These are phyloP conservation scores for Nymphalis urticae DNA, from an alignment of 2,888 invertebrate species.

Conservation along the genomic window DNA sequence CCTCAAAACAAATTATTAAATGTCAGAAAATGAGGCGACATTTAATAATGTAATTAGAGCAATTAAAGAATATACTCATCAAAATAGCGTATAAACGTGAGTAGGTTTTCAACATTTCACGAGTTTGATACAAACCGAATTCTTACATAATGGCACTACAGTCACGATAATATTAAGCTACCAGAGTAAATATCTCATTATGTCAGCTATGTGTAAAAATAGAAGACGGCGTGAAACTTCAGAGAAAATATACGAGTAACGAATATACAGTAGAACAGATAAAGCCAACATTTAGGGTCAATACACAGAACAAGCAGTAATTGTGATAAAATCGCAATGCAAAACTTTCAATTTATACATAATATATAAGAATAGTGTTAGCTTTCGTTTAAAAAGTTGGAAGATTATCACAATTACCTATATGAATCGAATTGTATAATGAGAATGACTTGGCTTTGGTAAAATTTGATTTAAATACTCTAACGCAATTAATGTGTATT, in stretches of 20 bases:
- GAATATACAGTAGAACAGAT: constrained; percentile 65
- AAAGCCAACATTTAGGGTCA: constrained; percentile 66
- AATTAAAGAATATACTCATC: no score
- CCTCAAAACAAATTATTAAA: no score
- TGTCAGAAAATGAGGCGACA: no score
- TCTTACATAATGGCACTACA: not conserved
- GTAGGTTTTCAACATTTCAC: no score
- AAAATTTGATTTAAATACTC: not conserved
- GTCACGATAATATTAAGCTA: constrained; percentile 1
- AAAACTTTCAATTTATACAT: not conserved
- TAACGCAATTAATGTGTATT: no score
- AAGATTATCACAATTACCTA: constrained; percentile 17
- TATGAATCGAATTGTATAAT: constrained; percentile 19
- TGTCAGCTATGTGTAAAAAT: constrained; percentile 31
- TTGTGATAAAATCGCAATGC: constrained; percentile 30
- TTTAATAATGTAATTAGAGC: not conserved
- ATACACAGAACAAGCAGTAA: constrained; percentile 34
- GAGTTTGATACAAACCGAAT: no score
- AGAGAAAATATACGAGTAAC: constrained; percentile 53
- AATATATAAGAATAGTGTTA: not conserved
- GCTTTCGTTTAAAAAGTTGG: not conserved
- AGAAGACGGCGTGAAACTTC: constrained; percentile 52
- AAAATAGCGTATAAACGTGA: no score
- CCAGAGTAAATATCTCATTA: constrained; percentile 23
- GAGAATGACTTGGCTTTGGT: constrained; percentile 24